Percentiles rank a stretch among this genome's conserved stretches.
Evolutionary conservation across 1,140 invertebrate species (phyloP).

Genomic region (Drosophila rhopaloa): DNA sequence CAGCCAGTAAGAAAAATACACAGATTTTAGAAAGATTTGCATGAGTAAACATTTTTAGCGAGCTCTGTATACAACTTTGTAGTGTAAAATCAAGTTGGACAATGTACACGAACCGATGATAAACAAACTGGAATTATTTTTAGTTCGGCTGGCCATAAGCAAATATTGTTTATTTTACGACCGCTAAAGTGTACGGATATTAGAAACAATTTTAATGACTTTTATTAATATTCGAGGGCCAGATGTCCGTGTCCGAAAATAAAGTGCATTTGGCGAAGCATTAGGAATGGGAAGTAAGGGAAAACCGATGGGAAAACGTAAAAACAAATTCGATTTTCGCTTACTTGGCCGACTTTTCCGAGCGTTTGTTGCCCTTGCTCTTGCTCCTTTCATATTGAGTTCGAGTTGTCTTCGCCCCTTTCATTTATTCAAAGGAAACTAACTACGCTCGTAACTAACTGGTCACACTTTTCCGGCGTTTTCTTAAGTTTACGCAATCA

Average conservation of each 20-base stretch:
- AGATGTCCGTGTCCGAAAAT: slow-evolving; percentile 48
- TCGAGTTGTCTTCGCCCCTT: slow-evolving; percentile 67
- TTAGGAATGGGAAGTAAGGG: background rate
- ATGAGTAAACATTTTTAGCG: slow-evolving; percentile 53
- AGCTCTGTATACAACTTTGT: slow-evolving; percentile 38
- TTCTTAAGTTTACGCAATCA: slow-evolving; percentile 35
- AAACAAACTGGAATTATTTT: slow-evolving; percentile 72
- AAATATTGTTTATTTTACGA: slow-evolving; percentile 72
- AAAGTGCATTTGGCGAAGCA: slow-evolving; percentile 10
- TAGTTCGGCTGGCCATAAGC: slow-evolving; percentile 36
- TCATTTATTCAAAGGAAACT: slow-evolving; percentile 56
- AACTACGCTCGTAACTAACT: background rate
- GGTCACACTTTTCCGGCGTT: slow-evolving; percentile 22
- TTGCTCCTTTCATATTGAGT: slow-evolving; percentile 75
- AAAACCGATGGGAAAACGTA: slow-evolving; percentile 1
- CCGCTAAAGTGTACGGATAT: slow-evolving; percentile 70
- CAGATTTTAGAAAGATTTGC: slow-evolving; percentile 26
- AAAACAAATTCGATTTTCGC: slow-evolving; percentile 7
- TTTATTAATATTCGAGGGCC: slow-evolving; percentile 62
- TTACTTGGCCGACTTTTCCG: slow-evolving; percentile 79
- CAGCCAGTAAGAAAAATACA: slow-evolving; percentile 22
- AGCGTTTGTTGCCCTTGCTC: slow-evolving; percentile 74
- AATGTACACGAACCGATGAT: slow-evolving; percentile 59
- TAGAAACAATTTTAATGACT: slow-evolving; percentile 66
- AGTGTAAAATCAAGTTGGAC: slow-evolving; percentile 64